Percentiles rank a stretch among this genome's conserved stretches.
Conservation (phyloP, 2,113 vertebrate species). For the Etia nguti region DNA sequence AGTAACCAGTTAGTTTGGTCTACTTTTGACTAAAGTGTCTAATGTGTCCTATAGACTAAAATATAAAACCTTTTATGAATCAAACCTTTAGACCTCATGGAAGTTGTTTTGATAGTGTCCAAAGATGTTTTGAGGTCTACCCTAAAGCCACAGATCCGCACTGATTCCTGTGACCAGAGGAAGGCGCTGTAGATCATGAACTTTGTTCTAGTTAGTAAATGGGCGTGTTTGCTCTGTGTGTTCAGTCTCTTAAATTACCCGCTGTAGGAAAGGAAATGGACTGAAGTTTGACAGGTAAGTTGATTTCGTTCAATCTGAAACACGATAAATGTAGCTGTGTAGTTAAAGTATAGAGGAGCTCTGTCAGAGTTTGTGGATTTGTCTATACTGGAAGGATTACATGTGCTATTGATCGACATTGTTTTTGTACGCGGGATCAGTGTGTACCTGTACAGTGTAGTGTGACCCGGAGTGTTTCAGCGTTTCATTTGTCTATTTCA, state of each 20-base stretch:
- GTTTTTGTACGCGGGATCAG: not conserved
- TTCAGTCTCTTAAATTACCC: not conserved
- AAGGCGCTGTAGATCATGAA: conserved; percentile 37
- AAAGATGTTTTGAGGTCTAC: not conserved
- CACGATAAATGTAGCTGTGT: not conserved
- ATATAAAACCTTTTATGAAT: not conserved
- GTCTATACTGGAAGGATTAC: not conserved
- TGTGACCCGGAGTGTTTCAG: not conserved
- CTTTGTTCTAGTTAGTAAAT: conserved; percentile 56
- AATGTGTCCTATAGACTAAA: not conserved
- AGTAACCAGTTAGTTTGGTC: not conserved
- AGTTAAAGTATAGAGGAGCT: not conserved
- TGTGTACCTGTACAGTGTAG: not conserved
- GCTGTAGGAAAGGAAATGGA: conserved; percentile 20
- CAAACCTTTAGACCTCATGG: not conserved
- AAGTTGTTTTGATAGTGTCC: no score
- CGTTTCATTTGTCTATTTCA: not conserved
- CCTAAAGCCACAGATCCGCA: not conserved
- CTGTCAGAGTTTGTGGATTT: not conserved
- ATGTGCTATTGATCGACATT: not conserved
- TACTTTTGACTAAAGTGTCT: not conserved
- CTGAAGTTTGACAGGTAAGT: conserved; percentile 29
- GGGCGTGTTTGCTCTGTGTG: conserved; percentile 19
- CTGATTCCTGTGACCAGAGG: not conserved
- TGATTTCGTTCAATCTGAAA: not conserved